Conservation (phyloP, 2,113 vertebrate species). For the Pangasianodon hypophthalmus region DNA sequence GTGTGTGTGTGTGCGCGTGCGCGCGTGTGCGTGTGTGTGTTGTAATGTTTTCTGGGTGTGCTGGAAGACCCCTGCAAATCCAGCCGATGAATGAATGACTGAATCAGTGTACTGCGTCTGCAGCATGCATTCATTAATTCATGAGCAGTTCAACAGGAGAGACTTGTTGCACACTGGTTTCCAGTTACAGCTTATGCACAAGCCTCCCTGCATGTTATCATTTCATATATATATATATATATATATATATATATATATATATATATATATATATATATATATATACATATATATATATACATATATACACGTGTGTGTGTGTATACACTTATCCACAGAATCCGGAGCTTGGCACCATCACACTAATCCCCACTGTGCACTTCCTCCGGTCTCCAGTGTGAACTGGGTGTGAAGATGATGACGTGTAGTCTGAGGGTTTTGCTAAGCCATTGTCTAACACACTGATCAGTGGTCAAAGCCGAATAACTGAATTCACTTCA, state of each 20-base stretch:
- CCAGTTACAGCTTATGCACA: not conserved
- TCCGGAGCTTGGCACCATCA: not conserved
- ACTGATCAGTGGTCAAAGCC: not conserved
- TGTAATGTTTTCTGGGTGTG: not conserved
- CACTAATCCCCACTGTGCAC: not conserved
- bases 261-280: not conserved
- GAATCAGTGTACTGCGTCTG: not conserved
- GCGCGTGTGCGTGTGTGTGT: not conserved
- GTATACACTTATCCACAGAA: not conserved
- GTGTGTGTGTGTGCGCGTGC: slow-evolving; percentile 11
- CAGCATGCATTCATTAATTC: not conserved
- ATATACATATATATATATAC: not conserved
- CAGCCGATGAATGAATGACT: not conserved
- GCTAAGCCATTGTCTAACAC: not conserved
- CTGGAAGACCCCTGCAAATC: not conserved
- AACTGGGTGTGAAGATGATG: not conserved
- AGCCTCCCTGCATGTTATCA: not conserved
- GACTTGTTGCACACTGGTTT: slow-evolving; percentile 5
- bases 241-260: not conserved
- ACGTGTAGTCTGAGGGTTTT: not conserved
- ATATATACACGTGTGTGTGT: not conserved
- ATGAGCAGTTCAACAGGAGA: not conserved
- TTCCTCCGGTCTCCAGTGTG: not conserved
- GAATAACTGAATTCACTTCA: not conserved
- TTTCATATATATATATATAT: not conserved